Conservation (phyloP, 2,113 vertebrate genomes). For the Lophura nycthemera region DNA sequence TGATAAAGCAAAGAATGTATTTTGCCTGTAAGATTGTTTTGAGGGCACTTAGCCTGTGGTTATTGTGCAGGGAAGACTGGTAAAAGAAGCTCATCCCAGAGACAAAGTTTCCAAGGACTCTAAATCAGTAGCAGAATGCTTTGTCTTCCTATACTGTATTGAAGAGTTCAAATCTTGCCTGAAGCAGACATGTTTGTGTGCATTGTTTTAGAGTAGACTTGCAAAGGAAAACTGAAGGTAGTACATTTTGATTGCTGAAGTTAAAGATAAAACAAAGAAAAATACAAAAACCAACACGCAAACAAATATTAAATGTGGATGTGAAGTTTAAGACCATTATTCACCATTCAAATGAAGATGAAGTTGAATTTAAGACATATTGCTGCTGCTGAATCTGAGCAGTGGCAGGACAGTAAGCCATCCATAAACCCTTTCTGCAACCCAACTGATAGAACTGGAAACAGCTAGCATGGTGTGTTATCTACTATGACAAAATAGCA, state of each 20-base stretch:
- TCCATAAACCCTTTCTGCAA: background rate
- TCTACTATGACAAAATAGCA: background rate
- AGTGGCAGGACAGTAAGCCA: background rate
- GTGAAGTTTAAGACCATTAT: background rate
- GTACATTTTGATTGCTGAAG: background rate
- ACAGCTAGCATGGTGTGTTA: background rate
- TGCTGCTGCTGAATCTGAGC: background rate
- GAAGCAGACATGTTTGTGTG: background rate
- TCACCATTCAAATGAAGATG: background rate
- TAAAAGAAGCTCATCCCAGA: fast-evolving
- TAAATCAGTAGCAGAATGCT: fast-evolving
- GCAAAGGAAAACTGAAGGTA: background rate
- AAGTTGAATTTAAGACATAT: background rate
- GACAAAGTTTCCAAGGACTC: background rate
- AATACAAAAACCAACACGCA: background rate
- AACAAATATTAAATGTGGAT: background rate
- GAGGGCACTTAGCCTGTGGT: background rate
- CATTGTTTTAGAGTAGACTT: background rate
- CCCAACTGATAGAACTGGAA: background rate
- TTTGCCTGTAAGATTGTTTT: background rate
- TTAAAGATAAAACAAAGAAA: background rate
- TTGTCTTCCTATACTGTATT: background rate
- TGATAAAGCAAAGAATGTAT: background rate
- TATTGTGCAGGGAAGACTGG: background rate
- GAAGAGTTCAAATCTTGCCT: background rate